Base-by-base conservation (phyloP, 1,140 invertebrate species). In the Kradibia gibbosae region DNA sequence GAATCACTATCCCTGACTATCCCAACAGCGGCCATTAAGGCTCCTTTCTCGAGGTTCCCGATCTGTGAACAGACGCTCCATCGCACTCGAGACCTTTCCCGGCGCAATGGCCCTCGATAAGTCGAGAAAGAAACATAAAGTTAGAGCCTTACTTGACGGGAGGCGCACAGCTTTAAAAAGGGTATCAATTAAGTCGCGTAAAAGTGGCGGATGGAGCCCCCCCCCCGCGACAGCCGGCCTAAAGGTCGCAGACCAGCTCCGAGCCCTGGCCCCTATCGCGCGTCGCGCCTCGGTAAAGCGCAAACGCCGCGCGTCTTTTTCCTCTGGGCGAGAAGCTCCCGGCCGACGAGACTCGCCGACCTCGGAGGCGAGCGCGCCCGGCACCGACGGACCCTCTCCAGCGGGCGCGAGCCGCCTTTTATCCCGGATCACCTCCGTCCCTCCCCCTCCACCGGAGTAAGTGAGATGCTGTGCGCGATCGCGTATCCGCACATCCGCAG, bases 141-240 rank as follows among this genome's bases (percentile, higher is more conserved):
- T 22, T n/a, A 70, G 34, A 34, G 60, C 7, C 20, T 15, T 34
- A n/a, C 34, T 62, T 34, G 2, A 34, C 60, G 60, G 1, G 31
- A 34, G 13, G 11, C 15, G 13, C 10, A 4, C n/a, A 10, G 13
- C 42, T 31, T 71, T 71, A 45, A 25, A 48, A 48, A 62, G 25
- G 48, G 42, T 48, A 71, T 67, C 62, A 67, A 67, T 67, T 67
- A 67, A 67, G 20, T 67, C 20, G 20, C 34, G 62, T 15, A n/a
- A 39, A 71, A 48, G 25, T 71, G 70, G 7, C n/a, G 42, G 39
- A 48, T 48, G n/a, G 42, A 71, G 25, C 5, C 22, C 42, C 22
- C n/a, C 1, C 8, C 10, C 42, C 28, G 31, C 17, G 34, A 7
- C 34, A 22, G 17, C 22, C 36, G 2, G 34, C 22, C 20, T 7